Base-by-base conservation (phyloP, 2,797 vertebrate genomes). In the Distichodus sexfasciatus region DNA sequence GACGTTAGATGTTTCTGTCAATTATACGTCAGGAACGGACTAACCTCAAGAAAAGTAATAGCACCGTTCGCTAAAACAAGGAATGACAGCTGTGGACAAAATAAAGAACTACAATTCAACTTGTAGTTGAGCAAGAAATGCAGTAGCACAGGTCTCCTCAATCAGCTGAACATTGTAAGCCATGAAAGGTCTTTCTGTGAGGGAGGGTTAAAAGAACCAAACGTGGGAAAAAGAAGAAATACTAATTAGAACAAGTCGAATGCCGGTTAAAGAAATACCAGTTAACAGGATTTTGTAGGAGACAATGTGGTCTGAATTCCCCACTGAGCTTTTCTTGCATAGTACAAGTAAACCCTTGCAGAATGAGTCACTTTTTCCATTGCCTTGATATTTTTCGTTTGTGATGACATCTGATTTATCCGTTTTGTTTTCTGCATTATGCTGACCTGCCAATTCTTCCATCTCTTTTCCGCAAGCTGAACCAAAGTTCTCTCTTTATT, bases 391-490 rank as follows among this genome's bases (percentile, higher is more conserved):
- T 50, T 54, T 59, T 35, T 41, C 1, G 51, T 66, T 41, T 61
- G 29, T 35, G 19, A 21, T 44, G 62, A 59, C 24, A 33, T 65
- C 12, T 43, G 38, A 75, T 64, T 64, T 26, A 62, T 71, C 41
- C 21, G 51, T 61, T 46, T 60, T n/a, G 6, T 44, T 35, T 28
- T 61, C 14, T 19, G 12, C 21, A 50, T 23, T 28, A 15, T 46
- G 40, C 9, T 21, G 29, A 11, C 31, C 21, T 38, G 36, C 41
- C 24, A 46, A 43, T 29, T 53, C 17, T 24, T 26, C 31, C 46
- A 69, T 17, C 17, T 10, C 43, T 53, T 3, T 44, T 35, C 38
- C 11, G 35, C 11, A 71, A 69, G 14, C 53, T 64, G 44, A 68
- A 47, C 51, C 48, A 66, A 59, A 26, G 29, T 8, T 43, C 24